phyloP scores from a whole-genome alignment of 2,797 vertebrate genomes.

The Alca torda region DNA sequence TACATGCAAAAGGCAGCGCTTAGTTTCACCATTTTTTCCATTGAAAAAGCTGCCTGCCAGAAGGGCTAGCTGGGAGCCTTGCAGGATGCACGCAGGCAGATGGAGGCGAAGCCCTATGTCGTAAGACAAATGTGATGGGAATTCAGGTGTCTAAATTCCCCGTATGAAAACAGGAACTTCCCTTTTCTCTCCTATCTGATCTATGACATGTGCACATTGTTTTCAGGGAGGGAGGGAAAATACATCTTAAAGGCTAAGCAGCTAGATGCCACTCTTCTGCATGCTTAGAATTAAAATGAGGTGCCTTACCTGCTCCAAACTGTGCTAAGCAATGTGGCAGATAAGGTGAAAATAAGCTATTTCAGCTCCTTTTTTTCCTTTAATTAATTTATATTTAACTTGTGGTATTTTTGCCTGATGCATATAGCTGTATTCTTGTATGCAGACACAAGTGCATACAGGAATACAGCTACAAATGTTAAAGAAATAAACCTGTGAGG shows the following conservation, averaged over 20 bases:
- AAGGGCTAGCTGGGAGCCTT: background rate
- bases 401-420: background rate
- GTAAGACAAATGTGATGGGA: background rate
- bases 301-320: background rate
- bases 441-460: background rate
- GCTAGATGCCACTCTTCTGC: background rate
- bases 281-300: background rate
- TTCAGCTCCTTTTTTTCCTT: background rate
- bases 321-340: background rate
- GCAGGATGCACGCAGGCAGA: background rate
- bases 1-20: background rate
- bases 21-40: background rate
- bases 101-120: background rate
- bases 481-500: background rate
- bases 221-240: background rate
- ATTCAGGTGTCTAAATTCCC: background rate
- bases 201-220: background rate
- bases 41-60: background rate
- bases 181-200: background rate
- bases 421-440: background rate
- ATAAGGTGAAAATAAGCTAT: background rate
- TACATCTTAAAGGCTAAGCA: background rate
- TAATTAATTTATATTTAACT: background rate
- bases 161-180: background rate
- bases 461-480: background rate